Evolutionary conservation across 2,797 vertebrate genomes (phyloP), one percentile per base, ranked within the genome.

Genomic region (Otolemur crassicaudatus): DNA sequence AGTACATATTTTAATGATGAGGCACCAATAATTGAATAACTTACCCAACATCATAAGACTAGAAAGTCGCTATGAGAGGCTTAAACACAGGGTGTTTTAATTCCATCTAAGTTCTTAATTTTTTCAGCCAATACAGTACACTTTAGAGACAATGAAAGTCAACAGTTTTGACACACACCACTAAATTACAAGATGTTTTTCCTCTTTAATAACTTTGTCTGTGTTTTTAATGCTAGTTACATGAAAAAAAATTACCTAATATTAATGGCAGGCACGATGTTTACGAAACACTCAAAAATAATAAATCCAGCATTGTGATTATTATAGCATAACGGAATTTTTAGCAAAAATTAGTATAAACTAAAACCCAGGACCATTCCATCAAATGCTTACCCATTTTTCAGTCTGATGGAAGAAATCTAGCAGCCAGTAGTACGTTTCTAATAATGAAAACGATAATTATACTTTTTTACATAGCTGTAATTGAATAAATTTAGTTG

Each of bases 401-500:
- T 73, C 37, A 94, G 49, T 40, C 37, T 65, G 31, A 82, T 5
- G 2, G 61, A 90, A 8, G 65, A 93, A 97, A 97, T 56, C n/a
- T 79, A 72, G 69, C 94, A 96, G 89, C 34, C 85, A 97, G 90
- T 29, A 94, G 56, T 76, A 29, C 27, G 94, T 96, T 97, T 98
- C 84, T 72, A 96, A 90, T 94, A 97, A 92, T 89, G 76, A 97
- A 97, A 98, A 86, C 95, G 94, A 92, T 98, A 98, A 98, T 97
- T 96, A 93, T 67, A 87, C 63, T 95, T 98, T 84, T 97, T 95
- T 46, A 72, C 65, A 87, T 14, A 70, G 49, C 53, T 97, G 40
- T 98, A 98, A 98, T 96, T 98, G 96, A 97, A 98, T 98, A 97
- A 97, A 95, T 93, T 93, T 98, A 98, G 98, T 97, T 97, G 94